Percentiles rank a stretch among this genome's conserved stretches.
Conservation (phyloP, 2,888 invertebrate genomes). For the Drosophila cracens region DNA sequence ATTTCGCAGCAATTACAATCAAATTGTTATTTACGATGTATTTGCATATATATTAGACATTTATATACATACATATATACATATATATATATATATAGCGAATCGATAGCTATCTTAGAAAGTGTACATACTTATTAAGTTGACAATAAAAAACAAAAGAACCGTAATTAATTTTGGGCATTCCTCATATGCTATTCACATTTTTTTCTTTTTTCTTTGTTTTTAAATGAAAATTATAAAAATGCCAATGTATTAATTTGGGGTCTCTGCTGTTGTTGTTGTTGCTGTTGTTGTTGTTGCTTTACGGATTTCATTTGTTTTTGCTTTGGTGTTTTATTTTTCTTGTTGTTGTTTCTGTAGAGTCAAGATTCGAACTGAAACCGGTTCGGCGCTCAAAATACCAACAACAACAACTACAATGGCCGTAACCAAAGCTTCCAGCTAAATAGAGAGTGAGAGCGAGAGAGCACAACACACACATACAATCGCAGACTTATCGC, state of each 20-base stretch:
- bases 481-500: slow-evolving; percentile 7
- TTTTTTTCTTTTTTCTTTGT: slow-evolving; percentile 31
- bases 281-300: slow-evolving; percentile 32
- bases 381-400: slow-evolving; percentile 61
- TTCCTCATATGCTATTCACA: slow-evolving; percentile 57
- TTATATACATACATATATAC: neutral
- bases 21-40: neutral
- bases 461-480: slow-evolving; percentile 26
- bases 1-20: neutral
- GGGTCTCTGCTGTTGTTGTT: slow-evolving; percentile 36
- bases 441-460: slow-evolving; percentile 41
- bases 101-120: slow-evolving; percentile 27
- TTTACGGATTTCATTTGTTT: slow-evolving; percentile 55
- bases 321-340: slow-evolving; percentile 16
- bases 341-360: slow-evolving; percentile 23
- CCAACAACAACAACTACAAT: slow-evolving; percentile 38
- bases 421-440: slow-evolving; percentile 58
- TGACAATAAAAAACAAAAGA: slow-evolving; percentile 18
- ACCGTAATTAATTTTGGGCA: slow-evolving; percentile 54
- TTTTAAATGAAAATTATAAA: slow-evolving; percentile 65
- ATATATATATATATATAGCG: neutral
- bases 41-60: neutral
- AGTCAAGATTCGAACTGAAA: slow-evolving; percentile 57
- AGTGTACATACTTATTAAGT: slow-evolving; percentile 46
- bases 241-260: slow-evolving; percentile 63